phyloP scores from a whole-genome alignment of 2,113 vertebrate species.

The Neotoma lepida region DNA sequence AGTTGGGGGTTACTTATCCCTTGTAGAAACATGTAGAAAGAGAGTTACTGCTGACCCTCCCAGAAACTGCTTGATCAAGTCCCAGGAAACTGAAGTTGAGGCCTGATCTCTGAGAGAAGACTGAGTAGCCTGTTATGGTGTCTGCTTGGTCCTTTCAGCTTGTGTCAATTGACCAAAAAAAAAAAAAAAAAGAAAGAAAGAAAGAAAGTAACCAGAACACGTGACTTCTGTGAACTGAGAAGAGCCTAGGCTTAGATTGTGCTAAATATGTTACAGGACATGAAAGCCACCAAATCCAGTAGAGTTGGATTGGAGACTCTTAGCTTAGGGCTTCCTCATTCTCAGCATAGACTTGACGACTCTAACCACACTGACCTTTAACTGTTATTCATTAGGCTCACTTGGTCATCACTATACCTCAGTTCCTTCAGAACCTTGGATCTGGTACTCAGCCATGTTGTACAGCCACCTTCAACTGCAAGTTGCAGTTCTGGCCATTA shows the following conservation, averaged over 20 bases:
- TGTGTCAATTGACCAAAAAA: neutral
- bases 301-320: neutral
- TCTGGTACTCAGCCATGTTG: conserved; percentile 86
- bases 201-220: neutral
- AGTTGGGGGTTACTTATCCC: no score
- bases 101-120: no score
- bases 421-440: conserved; percentile 90
- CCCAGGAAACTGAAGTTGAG: no score
- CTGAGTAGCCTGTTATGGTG: no score
- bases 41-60: no score
- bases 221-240: neutral
- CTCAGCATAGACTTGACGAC: neutral
- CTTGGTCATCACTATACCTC: conserved; percentile 83
- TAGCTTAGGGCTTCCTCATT: neutral
- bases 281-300: neutral
- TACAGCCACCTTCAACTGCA: conserved; percentile 83
- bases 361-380: neutral
- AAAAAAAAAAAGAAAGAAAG: neutral
- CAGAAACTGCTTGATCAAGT: no score
- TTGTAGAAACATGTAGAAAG: no score
- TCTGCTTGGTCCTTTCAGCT: neutral
- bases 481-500: conserved; percentile 89
- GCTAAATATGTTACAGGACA: neutral
- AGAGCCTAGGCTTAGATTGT: neutral
- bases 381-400: conserved; percentile 68